phyloP scores from a whole-genome alignment of 2,888 invertebrate genomes.

The Drosophila trichaetosa region DNA sequence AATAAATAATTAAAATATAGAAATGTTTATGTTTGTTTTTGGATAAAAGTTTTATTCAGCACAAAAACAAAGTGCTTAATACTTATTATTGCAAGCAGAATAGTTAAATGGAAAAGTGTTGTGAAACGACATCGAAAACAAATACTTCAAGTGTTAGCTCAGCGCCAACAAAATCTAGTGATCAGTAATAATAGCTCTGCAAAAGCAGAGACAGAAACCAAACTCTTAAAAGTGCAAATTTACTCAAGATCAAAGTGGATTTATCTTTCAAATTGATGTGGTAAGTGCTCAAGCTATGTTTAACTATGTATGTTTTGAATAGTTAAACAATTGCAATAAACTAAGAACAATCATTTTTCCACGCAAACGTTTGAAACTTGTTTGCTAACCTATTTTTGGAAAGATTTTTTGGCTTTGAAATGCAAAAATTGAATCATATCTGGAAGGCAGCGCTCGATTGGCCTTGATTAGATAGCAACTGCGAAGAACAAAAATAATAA shows the following conservation, averaged over 20 bases:
- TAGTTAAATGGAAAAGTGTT: conserved; percentile 28
- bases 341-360: not conserved
- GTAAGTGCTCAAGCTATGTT: conserved; percentile 26
- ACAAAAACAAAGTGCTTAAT: conserved; percentile 1
- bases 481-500: conserved; percentile 7
- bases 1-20: not conserved
- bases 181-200: conserved; percentile 11
- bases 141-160: conserved; percentile 24
- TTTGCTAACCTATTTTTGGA: not conserved
- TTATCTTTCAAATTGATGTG: conserved; percentile 23
- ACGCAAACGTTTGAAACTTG: not conserved
- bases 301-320: not conserved
- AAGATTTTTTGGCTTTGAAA: conserved; percentile 1
- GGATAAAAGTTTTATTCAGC: not conserved
- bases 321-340: not conserved
- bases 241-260: conserved; percentile 20
- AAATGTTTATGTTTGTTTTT: not conserved
- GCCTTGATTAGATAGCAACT: conserved; percentile 46
- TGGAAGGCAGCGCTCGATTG: conserved; percentile 24
- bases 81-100: conserved; percentile 1
- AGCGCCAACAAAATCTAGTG: conserved; percentile 35
- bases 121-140: conserved; percentile 24
- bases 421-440: conserved; percentile 21
- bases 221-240: conserved; percentile 29
- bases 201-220: not conserved